phyloP scores from a whole-genome alignment of 2,113 vertebrate species.

The Uria aalge region DNA sequence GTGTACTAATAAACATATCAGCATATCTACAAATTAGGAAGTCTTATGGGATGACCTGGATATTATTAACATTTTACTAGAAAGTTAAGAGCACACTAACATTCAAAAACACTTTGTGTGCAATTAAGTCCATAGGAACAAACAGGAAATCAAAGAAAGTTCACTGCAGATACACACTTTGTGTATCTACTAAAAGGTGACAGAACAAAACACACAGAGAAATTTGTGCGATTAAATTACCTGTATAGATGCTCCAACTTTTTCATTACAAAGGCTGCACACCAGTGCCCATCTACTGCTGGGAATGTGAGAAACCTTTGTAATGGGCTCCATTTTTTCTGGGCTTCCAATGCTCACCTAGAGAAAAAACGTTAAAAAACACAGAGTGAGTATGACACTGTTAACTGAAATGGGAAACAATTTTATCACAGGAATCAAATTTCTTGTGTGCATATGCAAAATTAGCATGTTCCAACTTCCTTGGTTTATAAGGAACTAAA shows the following conservation, averaged over 20 bases:
- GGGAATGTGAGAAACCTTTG: constrained; percentile 98
- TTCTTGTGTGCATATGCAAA: neutral
- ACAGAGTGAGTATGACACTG: neutral
- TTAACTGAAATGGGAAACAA: neutral
- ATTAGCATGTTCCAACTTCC: neutral
- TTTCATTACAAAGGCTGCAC: constrained; percentile 95
- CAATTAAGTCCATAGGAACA: neutral
- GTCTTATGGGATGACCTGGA: neutral
- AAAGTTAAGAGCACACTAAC: neutral
- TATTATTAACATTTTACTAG: neutral
- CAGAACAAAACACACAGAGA: neutral
- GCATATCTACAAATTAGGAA: neutral
- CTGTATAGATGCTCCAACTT: constrained; percentile 96
- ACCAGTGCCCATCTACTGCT: constrained; percentile 94
- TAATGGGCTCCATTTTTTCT: constrained; percentile 99
- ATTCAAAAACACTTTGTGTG: neutral
- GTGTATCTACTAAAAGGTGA: neutral
- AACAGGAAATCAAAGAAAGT: neutral
- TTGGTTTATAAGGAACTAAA: neutral
- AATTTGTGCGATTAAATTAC: constrained; percentile 47
- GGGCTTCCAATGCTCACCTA: constrained; percentile 98
- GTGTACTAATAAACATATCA: neutral
- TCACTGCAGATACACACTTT: neutral
- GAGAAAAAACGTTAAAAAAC: neutral
- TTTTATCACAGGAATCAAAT: neutral